Evolutionary conservation across 30 jellyfish, hydroid and myxozoan species (phyloP), one percentile per base, ranked within the genome.

Genomic region (Aurelia aurita): DNA sequence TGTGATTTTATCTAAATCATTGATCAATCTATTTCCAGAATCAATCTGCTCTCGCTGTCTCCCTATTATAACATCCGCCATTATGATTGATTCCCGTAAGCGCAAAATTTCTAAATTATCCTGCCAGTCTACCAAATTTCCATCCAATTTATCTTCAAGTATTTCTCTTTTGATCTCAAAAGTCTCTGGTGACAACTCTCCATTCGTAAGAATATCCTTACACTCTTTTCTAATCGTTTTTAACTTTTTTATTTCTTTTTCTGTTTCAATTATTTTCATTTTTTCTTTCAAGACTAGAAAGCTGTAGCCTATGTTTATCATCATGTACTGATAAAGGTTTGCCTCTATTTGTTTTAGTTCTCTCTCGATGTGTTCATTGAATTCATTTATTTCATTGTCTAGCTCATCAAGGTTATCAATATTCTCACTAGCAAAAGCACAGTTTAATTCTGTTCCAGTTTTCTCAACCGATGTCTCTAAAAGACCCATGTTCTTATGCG

Each of bases 231-330:
- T 23, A 9, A 31, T 22, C n/a, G 12, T 23, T 61, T 35, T 35
- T 1, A 43, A 43, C 67, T 26, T 39, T n/a, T 59, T 27, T 3
- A 77, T 13, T 49, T 60, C 72, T 3, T 22, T 35, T 26, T 77
- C 70, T 3, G 69, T 44, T 45, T 59, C 53, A 20, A 4, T 27
- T 3, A 77, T 59, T 34, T 58, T 77, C 31, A n/a, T 6, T 44
- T 59, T 77, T 58, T 34, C 69, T 15, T 34, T 77, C 88, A 58
- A 11, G 1, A 77, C 25, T n/a, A 77, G 76, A 61, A 58, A 77
- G 6, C 55, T 61, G 71, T 77, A 77, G 32, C 88, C 88, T 3
- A 77, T 19, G 16, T 35, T 21, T 35, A 77, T 77, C 79, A 77
- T 59, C 53, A 77, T 5, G 39, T 77, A 60, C 3, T 77, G 66